Evolutionary conservation across 2,113 vertebrate genomes (phyloP).

Genomic region (Chiloscyllium plagiosum): DNA sequence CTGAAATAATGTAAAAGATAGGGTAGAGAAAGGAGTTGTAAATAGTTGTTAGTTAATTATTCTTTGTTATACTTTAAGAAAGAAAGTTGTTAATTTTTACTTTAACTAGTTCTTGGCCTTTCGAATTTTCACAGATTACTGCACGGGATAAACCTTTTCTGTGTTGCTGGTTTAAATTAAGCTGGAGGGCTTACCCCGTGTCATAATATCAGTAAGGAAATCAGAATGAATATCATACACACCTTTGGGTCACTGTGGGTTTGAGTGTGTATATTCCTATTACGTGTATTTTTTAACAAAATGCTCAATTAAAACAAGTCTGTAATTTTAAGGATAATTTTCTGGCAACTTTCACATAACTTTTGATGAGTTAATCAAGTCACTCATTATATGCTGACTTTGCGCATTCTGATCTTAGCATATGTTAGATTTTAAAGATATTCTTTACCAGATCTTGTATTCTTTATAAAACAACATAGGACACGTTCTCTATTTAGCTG

Average conservation of each 20-base stretch:
- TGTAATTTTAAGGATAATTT: background rate
- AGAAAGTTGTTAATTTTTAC: no score
- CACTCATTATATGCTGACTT: background rate
- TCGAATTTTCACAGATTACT: no score
- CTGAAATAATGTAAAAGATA: background rate
- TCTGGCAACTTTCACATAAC: background rate
- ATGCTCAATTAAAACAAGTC: background rate
- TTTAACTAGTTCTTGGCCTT: no score
- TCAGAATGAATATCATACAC: background rate
- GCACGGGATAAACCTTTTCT: no score
- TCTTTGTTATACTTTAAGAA: no score
- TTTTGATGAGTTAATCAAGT: background rate
- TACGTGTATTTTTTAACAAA: background rate
- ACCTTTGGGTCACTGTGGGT: background rate
- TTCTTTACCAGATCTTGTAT: no score
- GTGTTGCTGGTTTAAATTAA: no score
- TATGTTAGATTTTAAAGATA: background rate
- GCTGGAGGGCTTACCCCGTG: no score
- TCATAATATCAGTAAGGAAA: background rate
- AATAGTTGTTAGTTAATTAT: no score
- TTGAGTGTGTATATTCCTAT: background rate
- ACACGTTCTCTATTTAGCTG: background rate
- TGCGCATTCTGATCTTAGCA: background rate
- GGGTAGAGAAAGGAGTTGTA: no score
- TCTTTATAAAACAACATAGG: background rate